Base-by-base conservation (phyloP, 2,888 invertebrate species). In the Bugula neritina region DNA sequence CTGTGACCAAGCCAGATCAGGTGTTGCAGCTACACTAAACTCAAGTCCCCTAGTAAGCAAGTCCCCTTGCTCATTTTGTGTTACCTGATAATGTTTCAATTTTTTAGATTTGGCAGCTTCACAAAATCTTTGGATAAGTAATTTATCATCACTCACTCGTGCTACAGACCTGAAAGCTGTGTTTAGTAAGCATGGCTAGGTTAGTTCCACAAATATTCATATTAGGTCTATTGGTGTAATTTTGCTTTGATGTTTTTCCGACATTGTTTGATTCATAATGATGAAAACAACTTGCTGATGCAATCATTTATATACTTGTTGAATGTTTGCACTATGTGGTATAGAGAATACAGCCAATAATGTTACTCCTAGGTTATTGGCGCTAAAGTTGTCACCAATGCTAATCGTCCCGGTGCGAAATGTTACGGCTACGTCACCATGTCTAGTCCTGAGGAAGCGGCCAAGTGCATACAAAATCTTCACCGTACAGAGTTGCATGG, bases 391-490 rank as follows among this genome's bases (percentile, higher is more conserved):
- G 96, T 98, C 1, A 95, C 95, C 0, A 96, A 95, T 83, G 94
- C 95, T 0, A 89, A 91, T 75, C 93, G 92, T 21, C 94, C 95
- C 0, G 94, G 94, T 0, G 92, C 94, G 0, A 89, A 93, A 72
- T 95, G 94, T 83, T 97, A 94, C 81, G 98, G 97, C 35, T 95
- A 94, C 83, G 94, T 98, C 1, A 95, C 95, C 0, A 95, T 98
- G 94, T 91, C 91, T 0, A 91, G 92, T 25, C 89, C 90, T 25
- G 91, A 90, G 73, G 94, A 94, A 84, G 94, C 94, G 1, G 90
- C 92, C 69, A 91, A 91, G 77, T 94, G 94, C 82, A 94, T 95
- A 77, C 90, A 91, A 79, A 90, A 93, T 83, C 87, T 97, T 72
- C 93, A 96, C 83, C 89, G 92, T 75, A 95, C 94, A 54, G 95